These are phyloP conservation scores for Propithecus coquereli DNA, from an alignment of 2,113 vertebrate species.

Conservation along the genomic window DNA sequence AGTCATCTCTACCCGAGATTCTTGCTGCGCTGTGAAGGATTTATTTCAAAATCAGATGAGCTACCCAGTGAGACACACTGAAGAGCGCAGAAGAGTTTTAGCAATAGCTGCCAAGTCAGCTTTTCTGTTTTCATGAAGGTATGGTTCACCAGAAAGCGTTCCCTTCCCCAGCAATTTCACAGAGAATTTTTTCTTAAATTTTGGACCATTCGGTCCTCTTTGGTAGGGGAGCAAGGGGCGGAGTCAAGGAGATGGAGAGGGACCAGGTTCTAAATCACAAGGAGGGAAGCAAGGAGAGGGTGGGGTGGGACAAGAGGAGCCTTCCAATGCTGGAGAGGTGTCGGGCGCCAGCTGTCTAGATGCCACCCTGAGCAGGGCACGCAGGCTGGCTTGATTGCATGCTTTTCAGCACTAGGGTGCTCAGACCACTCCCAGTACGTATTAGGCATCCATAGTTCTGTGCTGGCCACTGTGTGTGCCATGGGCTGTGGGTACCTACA, in stretches of 20 bases:
- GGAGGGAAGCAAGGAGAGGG: neutral
- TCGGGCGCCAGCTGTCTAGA: too few species aligned
- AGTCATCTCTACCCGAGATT: neutral
- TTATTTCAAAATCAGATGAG: neutral
- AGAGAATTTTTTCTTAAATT: neutral
- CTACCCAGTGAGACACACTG: neutral
- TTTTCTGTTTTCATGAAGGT: neutral
- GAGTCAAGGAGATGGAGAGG: rapidly evolving
- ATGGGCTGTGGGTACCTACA: neutral
- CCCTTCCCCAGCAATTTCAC: neutral
- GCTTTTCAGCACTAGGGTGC: rapidly evolving
- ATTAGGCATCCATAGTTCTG: neutral
- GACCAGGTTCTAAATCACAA: too few species aligned
- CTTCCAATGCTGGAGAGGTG: too few species aligned
- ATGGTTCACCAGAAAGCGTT: neutral
- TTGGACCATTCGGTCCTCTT: neutral
- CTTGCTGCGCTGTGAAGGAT: neutral
- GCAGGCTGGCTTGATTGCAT: rapidly evolving
- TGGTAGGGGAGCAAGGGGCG: too few species aligned
- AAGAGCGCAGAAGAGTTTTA: neutral
- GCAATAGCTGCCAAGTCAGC: neutral
- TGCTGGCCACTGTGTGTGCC: neutral
- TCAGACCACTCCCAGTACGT: neutral
- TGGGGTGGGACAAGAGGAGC: too few species aligned
- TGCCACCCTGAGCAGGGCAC: neutral